Conservation (phyloP, 2,113 vertebrate genomes). For the Oryzias celebensis region DNA sequence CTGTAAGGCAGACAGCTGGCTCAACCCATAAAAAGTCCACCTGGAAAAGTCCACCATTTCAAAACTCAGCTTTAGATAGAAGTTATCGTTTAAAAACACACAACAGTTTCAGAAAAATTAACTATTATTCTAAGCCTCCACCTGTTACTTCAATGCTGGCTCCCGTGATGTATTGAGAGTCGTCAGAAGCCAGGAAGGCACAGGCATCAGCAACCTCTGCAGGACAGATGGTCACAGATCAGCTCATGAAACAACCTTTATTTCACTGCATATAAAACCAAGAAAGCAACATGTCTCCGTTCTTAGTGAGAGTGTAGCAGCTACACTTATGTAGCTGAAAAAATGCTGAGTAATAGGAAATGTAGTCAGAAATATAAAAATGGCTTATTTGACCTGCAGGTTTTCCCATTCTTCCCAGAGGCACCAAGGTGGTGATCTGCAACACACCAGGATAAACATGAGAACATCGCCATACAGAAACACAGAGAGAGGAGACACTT, state of each 20-base stretch:
- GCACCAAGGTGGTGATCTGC: constrained; percentile 76
- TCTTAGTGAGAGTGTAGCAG: no score
- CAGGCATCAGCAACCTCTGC: constrained; percentile 87
- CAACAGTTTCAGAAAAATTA: not conserved
- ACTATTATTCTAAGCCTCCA: not conserved
- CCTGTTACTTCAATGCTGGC: constrained; percentile 86
- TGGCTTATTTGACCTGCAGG: constrained; percentile 74
- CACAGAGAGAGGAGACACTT: no score
- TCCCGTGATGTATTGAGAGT: constrained; percentile 87
- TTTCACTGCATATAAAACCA: not conserved
- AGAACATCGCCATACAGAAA: no score
- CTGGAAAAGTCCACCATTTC: constrained; percentile 44
- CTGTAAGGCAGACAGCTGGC: not conserved
- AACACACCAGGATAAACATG: constrained; percentile 18
- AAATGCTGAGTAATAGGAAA: not conserved
- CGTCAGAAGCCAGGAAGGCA: constrained; percentile 86
- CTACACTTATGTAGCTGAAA: no score
- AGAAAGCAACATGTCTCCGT: not conserved
- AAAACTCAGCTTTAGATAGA: not conserved
- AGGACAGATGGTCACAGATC: not conserved
- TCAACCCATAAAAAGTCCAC: constrained; percentile 78
- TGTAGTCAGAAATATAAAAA: not conserved
- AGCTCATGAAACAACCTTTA: not conserved
- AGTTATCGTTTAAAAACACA: not conserved
- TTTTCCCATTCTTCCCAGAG: constrained; percentile 80